A percentile compares a stretch with the other conserved stretches of the same genome.
phyloP scores from a whole-genome alignment of 2,888 invertebrate genomes.

The Lymantria monacha region DNA sequence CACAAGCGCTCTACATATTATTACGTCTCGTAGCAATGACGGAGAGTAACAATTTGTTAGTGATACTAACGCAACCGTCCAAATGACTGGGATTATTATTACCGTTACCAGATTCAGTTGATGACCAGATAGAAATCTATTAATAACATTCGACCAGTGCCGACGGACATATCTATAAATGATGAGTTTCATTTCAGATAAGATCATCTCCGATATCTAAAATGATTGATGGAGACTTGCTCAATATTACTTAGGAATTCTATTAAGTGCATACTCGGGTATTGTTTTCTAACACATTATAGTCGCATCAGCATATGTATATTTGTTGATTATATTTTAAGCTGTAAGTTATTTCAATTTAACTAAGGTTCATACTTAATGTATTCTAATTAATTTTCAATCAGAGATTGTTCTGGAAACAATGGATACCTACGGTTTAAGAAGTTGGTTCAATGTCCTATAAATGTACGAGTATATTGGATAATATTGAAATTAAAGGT shows the following conservation, averaged over 20 bases:
- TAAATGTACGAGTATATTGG: conserved; percentile 4
- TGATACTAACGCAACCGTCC: conserved; percentile 58
- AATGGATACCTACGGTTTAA: not conserved
- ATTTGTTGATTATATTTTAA: conserved; percentile 43
- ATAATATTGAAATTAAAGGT: conserved; percentile 8
- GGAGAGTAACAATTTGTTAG: conserved; percentile 71
- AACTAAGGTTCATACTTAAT: conserved; percentile 16
- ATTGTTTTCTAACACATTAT: conserved; percentile 75
- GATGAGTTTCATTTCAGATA: conserved; percentile 81
- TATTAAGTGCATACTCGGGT: conserved; percentile 62
- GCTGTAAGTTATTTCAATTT: conserved; percentile 20
- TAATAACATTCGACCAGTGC: conserved; percentile 78
- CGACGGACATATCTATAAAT: conserved; percentile 79
- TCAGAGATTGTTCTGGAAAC: conserved; percentile 11
- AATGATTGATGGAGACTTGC: conserved; percentile 72
- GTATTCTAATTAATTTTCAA: conserved; percentile 35
- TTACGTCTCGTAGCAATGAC: conserved; percentile 19
- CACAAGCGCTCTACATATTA: conserved; percentile 29
- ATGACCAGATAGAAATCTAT: conserved; percentile 80
- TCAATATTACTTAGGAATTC: conserved; percentile 72
- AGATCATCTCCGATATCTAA: conserved; percentile 72
- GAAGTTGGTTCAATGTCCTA: not conserved
- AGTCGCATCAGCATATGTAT: conserved; percentile 73
- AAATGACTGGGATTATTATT: conserved; percentile 58
- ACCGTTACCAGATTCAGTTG: conserved; percentile 76